phyloP scores from a whole-genome alignment of 2,888 invertebrate species.

The Melikaiella ostensackeni region DNA sequence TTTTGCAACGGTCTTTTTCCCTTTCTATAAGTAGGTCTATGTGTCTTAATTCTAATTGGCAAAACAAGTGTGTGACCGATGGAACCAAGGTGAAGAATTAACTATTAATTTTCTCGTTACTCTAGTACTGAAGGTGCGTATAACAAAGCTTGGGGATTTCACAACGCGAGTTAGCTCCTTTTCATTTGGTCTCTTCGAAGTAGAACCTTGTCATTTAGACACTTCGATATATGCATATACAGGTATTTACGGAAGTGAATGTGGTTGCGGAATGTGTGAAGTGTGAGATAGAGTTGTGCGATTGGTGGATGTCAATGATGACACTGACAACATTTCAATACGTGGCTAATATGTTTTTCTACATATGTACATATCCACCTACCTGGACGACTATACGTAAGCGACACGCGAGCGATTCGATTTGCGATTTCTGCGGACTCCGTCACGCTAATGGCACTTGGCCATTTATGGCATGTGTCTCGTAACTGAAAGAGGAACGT shows the following conservation, averaged over 20 bases:
- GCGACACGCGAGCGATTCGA: conserved; percentile 31
- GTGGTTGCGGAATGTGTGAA: neutral
- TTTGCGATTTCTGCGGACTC: conserved; percentile 38
- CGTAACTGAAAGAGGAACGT: conserved; percentile 39
- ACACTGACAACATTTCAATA: conserved; percentile 37
- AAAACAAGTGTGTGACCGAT: too few species aligned
- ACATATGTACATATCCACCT: conserved; percentile 28
- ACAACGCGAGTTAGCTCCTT: too few species aligned
- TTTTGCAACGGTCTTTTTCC: too few species aligned
- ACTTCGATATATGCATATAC: neutral
- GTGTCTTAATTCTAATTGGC: too few species aligned
- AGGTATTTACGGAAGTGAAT: conserved; percentile 1
- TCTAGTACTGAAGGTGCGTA: too few species aligned
- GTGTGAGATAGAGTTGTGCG: neutral
- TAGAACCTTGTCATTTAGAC: too few species aligned
- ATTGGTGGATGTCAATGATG: conserved; percentile 9
- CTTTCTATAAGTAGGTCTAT: too few species aligned
- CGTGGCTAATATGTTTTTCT: conserved; percentile 34
- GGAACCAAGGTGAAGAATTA: too few species aligned
- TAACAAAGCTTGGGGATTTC: too few species aligned
- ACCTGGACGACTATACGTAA: conserved; percentile 21
- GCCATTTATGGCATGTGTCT: conserved; percentile 39
- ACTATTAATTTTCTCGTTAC: too few species aligned
- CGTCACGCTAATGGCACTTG: conserved; percentile 43
- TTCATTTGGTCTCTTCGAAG: too few species aligned